These are phyloP conservation scores for Belgica antarctica DNA, from an alignment of 2,888 invertebrate genomes.

Conservation along the genomic window DNA sequence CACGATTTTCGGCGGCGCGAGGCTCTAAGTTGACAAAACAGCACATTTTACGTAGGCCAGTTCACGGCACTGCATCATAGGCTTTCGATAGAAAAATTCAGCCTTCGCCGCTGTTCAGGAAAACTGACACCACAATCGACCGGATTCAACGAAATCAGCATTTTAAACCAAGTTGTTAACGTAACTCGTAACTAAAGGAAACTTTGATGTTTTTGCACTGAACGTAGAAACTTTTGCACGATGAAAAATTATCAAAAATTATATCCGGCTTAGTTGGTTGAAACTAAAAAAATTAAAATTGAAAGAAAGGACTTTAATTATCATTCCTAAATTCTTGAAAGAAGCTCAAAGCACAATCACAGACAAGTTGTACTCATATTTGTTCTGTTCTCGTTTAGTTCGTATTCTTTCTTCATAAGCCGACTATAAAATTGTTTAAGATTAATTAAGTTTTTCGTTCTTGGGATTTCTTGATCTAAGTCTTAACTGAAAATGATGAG, in stretches of 20 bases:
- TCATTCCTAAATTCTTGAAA: slow-evolving; percentile 18
- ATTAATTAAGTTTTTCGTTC: slow-evolving; percentile 4
- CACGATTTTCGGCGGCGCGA: too few relatives aligned
- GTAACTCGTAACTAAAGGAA: neutral
- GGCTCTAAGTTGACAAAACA: too few relatives aligned
- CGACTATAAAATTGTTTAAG: slow-evolving; percentile 3
- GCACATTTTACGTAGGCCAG: too few relatives aligned
- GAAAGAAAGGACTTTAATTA: neutral
- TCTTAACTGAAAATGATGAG: neutral
- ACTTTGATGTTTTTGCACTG: slow-evolving; percentile 8
- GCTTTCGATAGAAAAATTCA: too few relatives aligned
- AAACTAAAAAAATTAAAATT: too few relatives aligned
- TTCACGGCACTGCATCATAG: too few relatives aligned
- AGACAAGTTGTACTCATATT: slow-evolving; percentile 16
- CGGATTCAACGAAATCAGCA: neutral
- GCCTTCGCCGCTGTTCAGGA: too few relatives aligned
- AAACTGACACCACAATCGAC: too few relatives aligned
- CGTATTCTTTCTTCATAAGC: neutral
- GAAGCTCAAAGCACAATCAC: slow-evolving; percentile 6
- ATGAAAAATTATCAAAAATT: neutral
- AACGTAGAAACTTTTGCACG: slow-evolving; percentile 15
- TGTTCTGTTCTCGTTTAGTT: slow-evolving; percentile 7
- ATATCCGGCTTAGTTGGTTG: neutral
- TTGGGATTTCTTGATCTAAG: neutral
- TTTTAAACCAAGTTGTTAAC: slow-evolving; percentile 1